phyloP scores from a whole-genome alignment of 2,888 invertebrate species.

The Pocota personata region DNA sequence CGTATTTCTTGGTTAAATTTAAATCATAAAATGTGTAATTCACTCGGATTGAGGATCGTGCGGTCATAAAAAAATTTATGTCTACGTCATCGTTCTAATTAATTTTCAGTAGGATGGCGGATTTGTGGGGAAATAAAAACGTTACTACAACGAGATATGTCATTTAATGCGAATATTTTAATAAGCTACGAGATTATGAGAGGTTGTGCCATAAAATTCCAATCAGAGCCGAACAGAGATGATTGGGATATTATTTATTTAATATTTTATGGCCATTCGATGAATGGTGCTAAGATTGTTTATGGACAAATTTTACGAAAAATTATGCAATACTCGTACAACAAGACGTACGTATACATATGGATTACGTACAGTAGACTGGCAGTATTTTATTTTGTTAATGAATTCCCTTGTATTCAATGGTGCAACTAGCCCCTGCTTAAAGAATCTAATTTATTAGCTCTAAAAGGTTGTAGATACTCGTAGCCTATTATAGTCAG shows the following conservation, averaged over 20 bases:
- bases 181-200: constrained; percentile 18
- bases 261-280: not conserved
- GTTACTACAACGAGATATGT: constrained; percentile 9
- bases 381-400: no score
- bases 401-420: no score
- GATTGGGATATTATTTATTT: constrained; percentile 23
- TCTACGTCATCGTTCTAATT: constrained; percentile 51
- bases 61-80: constrained; percentile 44
- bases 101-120: constrained; percentile 17
- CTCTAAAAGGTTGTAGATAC: no score
- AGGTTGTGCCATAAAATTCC: constrained; percentile 15
- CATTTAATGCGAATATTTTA: constrained; percentile 31
- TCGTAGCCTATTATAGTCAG: no score
- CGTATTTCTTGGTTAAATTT: not conserved
- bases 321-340: not conserved
- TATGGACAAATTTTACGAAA: not conserved
- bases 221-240: not conserved
- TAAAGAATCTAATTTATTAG: no score
- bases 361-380: no score
- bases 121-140: constrained; percentile 22
- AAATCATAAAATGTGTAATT: constrained; percentile 48
- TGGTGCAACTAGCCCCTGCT: no score
- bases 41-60: constrained; percentile 48
- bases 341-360: no score
- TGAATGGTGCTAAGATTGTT: constrained; percentile 21